Evolutionary conservation across 1,140 invertebrate genomes (phyloP), one percentile per base, ranked within the genome.

Genomic region (Meloidogyne floridensis): DNA sequence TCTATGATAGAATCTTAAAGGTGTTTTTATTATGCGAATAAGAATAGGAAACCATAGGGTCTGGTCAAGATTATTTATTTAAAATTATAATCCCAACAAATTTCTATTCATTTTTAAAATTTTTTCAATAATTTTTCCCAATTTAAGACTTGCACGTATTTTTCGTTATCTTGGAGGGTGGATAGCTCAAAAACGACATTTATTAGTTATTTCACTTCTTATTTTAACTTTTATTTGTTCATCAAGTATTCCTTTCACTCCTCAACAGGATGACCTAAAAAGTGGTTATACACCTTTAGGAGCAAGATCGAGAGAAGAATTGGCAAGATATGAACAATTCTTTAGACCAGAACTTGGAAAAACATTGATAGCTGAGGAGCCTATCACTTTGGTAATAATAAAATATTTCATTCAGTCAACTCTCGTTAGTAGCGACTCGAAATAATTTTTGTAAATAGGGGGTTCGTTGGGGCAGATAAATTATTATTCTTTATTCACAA

Each of bases 211-310:
- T n/a, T 65, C n/a, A 65, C n/a, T 86, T 53, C 54, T 85, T 8
- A 53, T 86, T 3, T 85, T 85, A 43, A 85, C 84, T 15, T 9
- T 72, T 20, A 71, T 85, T 20, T 77, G 72, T 72, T 85, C 84
- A 53, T 20, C 77, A 15, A 85, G 78, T 72, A 85, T 85, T 59
- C 79, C 80, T 20, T 82, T 85, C 20, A 85, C 84, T 42, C 47
- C 80, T n/a, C 84, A 85, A 82, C 75, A 85, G 70, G 84, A 85
- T 78, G 84, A 85, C 71, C 47, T 85, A 32, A 85, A 85, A 77
- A 85, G 69, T n/a, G 84, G 84, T 11, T 85, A 85, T 59, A 85
- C 84, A 43, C 84, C 84, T 8, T 20, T 65, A 18, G 84, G 84
- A 32, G 84, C 84, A 47, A 75, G 75, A 72, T 85, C 84, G 1